Conservation (phyloP, 2,797 vertebrate species). For the Chromis chromis region DNA sequence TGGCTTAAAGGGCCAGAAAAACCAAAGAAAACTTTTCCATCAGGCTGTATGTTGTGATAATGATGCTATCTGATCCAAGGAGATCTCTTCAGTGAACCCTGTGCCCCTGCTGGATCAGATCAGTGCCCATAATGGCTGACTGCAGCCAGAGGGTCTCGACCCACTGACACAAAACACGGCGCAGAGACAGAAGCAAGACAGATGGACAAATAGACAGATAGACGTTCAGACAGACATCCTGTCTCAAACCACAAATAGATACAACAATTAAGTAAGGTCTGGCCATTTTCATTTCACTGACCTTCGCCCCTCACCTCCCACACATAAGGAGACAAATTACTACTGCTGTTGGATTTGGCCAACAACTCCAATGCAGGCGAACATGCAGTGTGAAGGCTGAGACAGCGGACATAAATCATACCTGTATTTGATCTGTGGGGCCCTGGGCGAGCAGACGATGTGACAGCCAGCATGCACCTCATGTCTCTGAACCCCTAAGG, state of each 20-base stretch:
- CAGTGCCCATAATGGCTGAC: slow-evolving; percentile 53
- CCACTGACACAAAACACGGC: slow-evolving; percentile 63
- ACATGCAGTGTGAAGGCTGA: slow-evolving; percentile 65
- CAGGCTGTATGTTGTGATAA: slow-evolving; percentile 63
- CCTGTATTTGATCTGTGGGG: slow-evolving; percentile 86
- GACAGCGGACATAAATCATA: slow-evolving; percentile 90
- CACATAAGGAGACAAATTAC: slow-evolving; percentile 81
- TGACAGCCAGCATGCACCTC: slow-evolving; percentile 68
- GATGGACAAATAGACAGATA: slow-evolving; percentile 75
- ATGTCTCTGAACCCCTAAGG: slow-evolving; percentile 56
- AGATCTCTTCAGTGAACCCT: slow-evolving; percentile 52
- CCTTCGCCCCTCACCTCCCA: slow-evolving; percentile 74
- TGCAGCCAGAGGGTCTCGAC: slow-evolving; percentile 62
- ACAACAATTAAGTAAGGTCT: slow-evolving; percentile 81
- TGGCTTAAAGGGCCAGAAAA: slow-evolving; percentile 16
- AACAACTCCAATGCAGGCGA: slow-evolving; percentile 54
- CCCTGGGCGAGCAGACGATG: slow-evolving; percentile 55
- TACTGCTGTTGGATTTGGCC: slow-evolving; percentile 69
- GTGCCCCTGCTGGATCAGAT: slow-evolving; percentile 68
- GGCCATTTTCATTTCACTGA: slow-evolving; percentile 82
- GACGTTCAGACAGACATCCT: slow-evolving; percentile 75
- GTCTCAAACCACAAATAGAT: slow-evolving; percentile 80
- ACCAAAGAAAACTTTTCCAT: slow-evolving; percentile 33
- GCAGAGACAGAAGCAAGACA: slow-evolving; percentile 62
- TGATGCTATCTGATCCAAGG: slow-evolving; percentile 62